These are phyloP conservation scores for Aramus guarauna DNA, from an alignment of 2,113 vertebrate species.

Conservation along the genomic window DNA sequence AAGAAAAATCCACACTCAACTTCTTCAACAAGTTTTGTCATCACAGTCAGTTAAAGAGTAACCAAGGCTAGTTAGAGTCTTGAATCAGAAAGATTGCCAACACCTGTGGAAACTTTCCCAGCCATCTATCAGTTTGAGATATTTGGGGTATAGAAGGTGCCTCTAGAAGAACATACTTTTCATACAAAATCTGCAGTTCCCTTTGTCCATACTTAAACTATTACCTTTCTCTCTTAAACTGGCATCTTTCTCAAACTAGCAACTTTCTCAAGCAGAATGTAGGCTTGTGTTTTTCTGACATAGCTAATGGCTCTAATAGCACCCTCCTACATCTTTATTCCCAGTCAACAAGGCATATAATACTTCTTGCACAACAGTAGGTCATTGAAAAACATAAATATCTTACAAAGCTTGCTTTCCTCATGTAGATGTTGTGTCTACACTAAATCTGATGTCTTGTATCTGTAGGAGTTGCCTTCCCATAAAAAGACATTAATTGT, in stretches of 20 bases:
- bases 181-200: neutral
- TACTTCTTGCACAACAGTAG: constrained; percentile 8
- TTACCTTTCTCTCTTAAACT: neutral
- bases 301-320: neutral
- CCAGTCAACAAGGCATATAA: neutral
- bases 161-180: neutral
- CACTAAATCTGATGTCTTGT: neutral
- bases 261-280: neutral
- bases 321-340: neutral
- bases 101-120: neutral
- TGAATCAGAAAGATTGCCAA: neutral
- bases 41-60: neutral
- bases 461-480: neutral
- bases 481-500: neutral
- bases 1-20: neutral
- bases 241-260: neutral
- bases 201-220: neutral
- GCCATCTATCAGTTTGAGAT: neutral
- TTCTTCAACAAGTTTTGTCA: neutral
- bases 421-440: neutral
- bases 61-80: neutral
- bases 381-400: neutral
- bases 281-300: neutral
- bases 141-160: neutral
- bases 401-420: neutral